These are phyloP conservation scores for Serranus cabrilla DNA, from an alignment of 2,797 vertebrate species.

Conservation along the genomic window DNA sequence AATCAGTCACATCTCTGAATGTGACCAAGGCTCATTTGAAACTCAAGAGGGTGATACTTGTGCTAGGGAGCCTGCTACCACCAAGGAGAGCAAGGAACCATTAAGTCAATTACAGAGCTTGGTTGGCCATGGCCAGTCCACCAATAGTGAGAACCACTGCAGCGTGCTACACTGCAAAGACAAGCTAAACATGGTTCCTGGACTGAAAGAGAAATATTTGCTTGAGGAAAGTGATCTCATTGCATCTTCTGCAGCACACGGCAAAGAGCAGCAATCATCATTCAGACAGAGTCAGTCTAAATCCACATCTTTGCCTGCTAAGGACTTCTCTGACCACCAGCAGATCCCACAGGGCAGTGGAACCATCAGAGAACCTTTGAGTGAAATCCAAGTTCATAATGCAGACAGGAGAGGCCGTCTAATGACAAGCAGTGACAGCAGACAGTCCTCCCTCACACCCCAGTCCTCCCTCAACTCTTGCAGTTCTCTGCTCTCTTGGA, in stretches of 20 bases:
- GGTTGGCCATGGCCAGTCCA: constrained; percentile 59
- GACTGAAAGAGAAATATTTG: constrained; percentile 63
- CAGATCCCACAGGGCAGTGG: constrained; percentile 65
- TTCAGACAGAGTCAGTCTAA: constrained; percentile 71
- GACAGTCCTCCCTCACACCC: constrained; percentile 81
- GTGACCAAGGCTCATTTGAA: constrained; percentile 78
- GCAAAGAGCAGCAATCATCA: constrained; percentile 73
- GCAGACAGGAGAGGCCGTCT: constrained; percentile 71
- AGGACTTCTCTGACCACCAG: constrained; percentile 81
- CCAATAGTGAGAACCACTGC: constrained; percentile 67
- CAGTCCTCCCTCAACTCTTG: constrained; percentile 81
- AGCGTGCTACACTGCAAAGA: constrained; percentile 60
- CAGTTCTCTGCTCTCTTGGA: constrained; percentile 81
- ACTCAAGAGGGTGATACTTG: constrained; percentile 69
- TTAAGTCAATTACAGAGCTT: constrained; percentile 68
- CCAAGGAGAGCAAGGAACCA: constrained; percentile 73
- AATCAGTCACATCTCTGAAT: constrained; percentile 87
- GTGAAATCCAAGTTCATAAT: constrained; percentile 75
- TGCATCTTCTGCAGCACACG: constrained; percentile 29
- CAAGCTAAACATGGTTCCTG: constrained; percentile 60
- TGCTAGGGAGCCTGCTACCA: constrained; percentile 59
- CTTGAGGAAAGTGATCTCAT: constrained; percentile 71
- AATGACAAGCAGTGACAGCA: constrained; percentile 76
- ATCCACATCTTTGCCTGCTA: constrained; percentile 51
- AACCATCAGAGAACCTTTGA: constrained; percentile 71